These are phyloP conservation scores for Ditula angustiorana DNA, from an alignment of 2,888 invertebrate species.

Conservation along the genomic window DNA sequence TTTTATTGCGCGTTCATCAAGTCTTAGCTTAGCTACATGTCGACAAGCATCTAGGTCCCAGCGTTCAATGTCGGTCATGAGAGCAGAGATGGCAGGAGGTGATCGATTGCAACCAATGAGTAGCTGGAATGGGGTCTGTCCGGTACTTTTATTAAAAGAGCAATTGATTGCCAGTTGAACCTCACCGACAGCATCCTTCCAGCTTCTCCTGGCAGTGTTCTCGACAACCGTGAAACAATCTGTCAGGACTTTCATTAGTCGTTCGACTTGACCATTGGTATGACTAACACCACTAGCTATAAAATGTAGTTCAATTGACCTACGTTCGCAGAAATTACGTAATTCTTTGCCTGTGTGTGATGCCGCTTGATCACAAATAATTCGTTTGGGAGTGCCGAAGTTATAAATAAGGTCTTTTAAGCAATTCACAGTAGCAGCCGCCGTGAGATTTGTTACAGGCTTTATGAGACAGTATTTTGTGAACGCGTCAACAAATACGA, in stretches of 20 bases:
- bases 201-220: neutral
- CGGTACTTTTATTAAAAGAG: neutral
- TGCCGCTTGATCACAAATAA: neutral
- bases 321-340: neutral
- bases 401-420: neutral
- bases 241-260: neutral
- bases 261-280: neutral
- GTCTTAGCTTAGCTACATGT: conserved; percentile 23
- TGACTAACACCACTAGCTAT: neutral
- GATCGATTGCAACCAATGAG: no score
- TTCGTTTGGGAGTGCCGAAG: neutral
- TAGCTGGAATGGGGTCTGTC: no score
- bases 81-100: no score
- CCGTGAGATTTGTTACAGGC: neutral
- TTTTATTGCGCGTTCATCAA: conserved; percentile 8
- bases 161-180: neutral
- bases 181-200: neutral
- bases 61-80: no score
- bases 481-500: no score
- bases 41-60: no score
- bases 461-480: neutral
- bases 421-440: neutral
- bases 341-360: neutral
- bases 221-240: neutral
- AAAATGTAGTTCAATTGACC: neutral